Evolutionary conservation across 2,113 vertebrate species (phyloP).

Genomic region (Heptranchias perlo): DNA sequence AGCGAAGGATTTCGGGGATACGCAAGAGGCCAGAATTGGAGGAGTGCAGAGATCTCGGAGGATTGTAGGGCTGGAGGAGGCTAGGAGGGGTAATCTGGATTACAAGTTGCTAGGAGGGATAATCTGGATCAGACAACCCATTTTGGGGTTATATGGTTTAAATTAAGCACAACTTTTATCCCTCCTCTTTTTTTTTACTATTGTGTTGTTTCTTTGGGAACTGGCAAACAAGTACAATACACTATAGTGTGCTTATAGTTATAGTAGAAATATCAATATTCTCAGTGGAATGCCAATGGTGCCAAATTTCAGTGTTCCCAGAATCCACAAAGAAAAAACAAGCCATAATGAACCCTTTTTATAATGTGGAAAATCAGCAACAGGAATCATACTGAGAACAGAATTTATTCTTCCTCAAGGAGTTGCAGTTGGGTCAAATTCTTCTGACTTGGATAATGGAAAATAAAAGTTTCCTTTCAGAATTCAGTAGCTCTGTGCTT

Average conservation of each 20-base stretch:
- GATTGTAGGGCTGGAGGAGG: background rate
- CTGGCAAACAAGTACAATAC: background rate
- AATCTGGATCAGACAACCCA: background rate
- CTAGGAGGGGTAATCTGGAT: background rate
- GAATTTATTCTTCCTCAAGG: conserved; percentile 28
- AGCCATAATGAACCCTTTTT: conserved; percentile 16
- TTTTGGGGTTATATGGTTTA: background rate
- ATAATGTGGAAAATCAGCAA: conserved; percentile 20
- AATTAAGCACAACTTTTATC: background rate
- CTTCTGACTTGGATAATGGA: background rate
- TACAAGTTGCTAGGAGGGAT: background rate
- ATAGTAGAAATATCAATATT: background rate
- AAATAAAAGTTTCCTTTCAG: conserved; percentile 10
- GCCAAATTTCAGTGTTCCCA: conserved; percentile 16
- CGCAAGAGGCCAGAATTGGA: background rate
- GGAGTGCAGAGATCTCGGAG: background rate
- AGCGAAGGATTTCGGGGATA: background rate
- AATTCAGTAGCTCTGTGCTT: background rate
- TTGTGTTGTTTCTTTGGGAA: too few species aligned
- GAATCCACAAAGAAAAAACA: conserved; percentile 10
- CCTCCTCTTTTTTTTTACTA: background rate
- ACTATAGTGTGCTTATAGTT: background rate
- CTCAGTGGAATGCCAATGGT: background rate
- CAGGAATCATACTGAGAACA: background rate
- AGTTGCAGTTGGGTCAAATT: background rate